These are phyloP conservation scores for Pammene fasciana DNA, from an alignment of 2,888 invertebrate species.

Conservation along the genomic window DNA sequence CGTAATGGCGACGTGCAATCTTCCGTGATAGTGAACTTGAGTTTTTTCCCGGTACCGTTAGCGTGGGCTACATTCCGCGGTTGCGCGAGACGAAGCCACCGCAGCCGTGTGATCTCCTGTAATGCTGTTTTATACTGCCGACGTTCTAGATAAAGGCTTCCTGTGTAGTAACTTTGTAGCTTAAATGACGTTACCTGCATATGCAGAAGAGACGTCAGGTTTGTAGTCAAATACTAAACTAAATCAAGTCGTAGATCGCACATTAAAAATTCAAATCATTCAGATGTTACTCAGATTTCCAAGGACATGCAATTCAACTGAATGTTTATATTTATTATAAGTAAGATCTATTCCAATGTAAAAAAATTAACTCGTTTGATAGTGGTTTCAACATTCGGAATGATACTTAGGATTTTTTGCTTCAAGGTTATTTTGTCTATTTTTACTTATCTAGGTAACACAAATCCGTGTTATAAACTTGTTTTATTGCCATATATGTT, in stretches of 20 bases:
- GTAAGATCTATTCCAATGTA: neutral
- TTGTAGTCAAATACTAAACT: neutral
- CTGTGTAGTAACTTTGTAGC: slow-evolving; percentile 25
- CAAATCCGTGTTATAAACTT: neutral
- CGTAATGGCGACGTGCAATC: slow-evolving; percentile 77
- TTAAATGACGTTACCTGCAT: neutral
- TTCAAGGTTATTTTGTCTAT: slow-evolving; percentile 21
- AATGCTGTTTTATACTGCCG: slow-evolving; percentile 36
- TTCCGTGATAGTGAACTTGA: slow-evolving; percentile 83
- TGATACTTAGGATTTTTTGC: slow-evolving; percentile 4
- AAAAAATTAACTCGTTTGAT: neutral
- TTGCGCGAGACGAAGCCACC: slow-evolving; percentile 69
- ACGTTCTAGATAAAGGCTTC: slow-evolving; percentile 38
- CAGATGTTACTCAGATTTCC: no score
- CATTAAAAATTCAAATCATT: no score
- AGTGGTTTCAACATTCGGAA: slow-evolving; percentile 10
- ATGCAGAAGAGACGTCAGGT: neutral
- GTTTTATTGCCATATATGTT: neutral
- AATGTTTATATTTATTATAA: no score
- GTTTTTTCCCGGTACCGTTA: slow-evolving; percentile 81
- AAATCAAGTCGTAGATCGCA: neutral
- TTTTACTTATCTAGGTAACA: slow-evolving; percentile 6
- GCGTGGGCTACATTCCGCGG: slow-evolving; percentile 80
- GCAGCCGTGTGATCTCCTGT: slow-evolving; percentile 45
- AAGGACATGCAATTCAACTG: no score